These are phyloP conservation scores for Tinamus guttatus DNA, from an alignment of 2,113 vertebrate species.

Conservation along the genomic window DNA sequence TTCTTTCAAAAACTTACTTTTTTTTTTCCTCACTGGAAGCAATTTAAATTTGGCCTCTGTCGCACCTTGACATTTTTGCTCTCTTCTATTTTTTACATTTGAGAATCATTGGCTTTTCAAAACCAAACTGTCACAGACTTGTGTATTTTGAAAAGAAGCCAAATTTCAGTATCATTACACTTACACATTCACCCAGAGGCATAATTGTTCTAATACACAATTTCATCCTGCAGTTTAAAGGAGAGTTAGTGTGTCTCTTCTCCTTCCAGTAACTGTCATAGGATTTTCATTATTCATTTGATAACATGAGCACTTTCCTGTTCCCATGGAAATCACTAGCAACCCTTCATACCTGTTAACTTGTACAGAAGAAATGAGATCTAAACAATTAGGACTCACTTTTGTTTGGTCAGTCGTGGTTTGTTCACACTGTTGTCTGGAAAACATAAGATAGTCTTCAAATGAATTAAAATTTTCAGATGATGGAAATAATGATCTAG, in stretches of 20 bases:
- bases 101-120: conserved; percentile 40
- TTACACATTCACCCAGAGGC: conserved; percentile 65
- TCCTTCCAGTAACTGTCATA: conserved; percentile 44
- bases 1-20: not conserved
- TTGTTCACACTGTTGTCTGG: not conserved
- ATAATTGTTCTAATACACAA: conserved; percentile 62
- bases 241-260: conserved; percentile 25
- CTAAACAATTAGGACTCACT: not conserved
- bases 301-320: not conserved
- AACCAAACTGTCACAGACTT: conserved; percentile 41
- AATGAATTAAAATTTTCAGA: not conserved
- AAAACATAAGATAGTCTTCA: not conserved
- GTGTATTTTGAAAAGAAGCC: conserved; percentile 57
- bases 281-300: conserved; percentile 28
- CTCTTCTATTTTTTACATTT: conserved; percentile 10
- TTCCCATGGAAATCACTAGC: conserved; percentile 59
- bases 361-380: not conserved
- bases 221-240: conserved; percentile 59
- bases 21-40: not conserved
- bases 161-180: conserved; percentile 57
- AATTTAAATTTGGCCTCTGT: conserved; percentile 40
- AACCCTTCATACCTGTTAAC: conserved; percentile 24
- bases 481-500: not conserved
- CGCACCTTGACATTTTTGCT: conserved; percentile 53
- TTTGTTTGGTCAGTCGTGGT: not conserved